Base-by-base conservation (phyloP, 92 coral and sea anemone species). In the Palythoa grandis region DNA sequence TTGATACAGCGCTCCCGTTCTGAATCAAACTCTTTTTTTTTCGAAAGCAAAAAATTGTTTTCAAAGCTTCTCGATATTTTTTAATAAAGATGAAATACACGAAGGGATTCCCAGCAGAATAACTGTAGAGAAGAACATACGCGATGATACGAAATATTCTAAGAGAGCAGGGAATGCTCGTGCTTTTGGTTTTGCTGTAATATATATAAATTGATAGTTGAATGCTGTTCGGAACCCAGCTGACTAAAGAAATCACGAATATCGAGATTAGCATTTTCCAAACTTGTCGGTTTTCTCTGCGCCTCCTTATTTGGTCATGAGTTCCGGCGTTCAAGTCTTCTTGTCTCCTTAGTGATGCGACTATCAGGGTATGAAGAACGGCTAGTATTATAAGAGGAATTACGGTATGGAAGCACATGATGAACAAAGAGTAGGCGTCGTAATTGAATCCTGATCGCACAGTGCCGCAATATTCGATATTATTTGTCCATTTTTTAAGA, bases 181-280 rank as follows among this genome's bases (percentile, higher is more conserved):
- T 47, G 19, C 58, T 40, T 11, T 9, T 40, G 78, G 29, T 54
- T 43, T 47, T 74, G 43, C 19, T 74, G 23, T 40, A 74, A 40
- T 13, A 19, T 13, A 43, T 5, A 43, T 12, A 2, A 40, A 74
- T 74, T 19, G 47, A 13, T 10, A 22, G 2, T 37, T 74, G 78
- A 9, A 37, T 78, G 57, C 60, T 61, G 23, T 60, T 37, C 7
- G 83, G 83, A 3, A 78, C 54, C 70, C 70, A 78, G 54, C 54
- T 78, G 29, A 78, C 14, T 8, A 79, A 13, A 24, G 74, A 79
- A 10, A 65, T 23, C 11, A 63, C 16, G 10, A 65, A 48, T 79
- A 79, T 63, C 24, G 73, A 22, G 39, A 39, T 79, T 48, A 79
- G n/a, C 84, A 79, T 79, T 43, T 79, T 79, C 73, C 73, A 79